Evolutionary conservation across 2,113 vertebrate species (phyloP).

Genomic region (Oryzias melastigma): DNA sequence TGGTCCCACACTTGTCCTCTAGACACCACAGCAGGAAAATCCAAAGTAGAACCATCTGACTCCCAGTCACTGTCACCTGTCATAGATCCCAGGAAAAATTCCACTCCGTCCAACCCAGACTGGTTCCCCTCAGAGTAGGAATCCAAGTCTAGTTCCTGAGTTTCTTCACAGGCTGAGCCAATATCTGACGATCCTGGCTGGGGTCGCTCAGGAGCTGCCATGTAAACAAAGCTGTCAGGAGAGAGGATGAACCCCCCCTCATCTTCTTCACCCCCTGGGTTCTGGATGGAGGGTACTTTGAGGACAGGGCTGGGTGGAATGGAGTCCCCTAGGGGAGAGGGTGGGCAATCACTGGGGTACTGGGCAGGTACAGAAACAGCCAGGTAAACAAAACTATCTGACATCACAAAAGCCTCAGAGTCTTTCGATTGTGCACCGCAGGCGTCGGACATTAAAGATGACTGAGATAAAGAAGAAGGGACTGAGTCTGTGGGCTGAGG

Average conservation of each 20-base stretch:
- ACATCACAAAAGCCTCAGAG: conserved; percentile 70
- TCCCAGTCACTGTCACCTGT: conserved; percentile 82
- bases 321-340: conserved; percentile 68
- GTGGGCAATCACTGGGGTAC: conserved; percentile 62
- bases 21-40: conserved; percentile 44
- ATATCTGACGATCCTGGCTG: conserved; percentile 56
- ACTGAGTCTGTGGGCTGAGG: conserved; percentile 20
- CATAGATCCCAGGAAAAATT: conserved; percentile 76
- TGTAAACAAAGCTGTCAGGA: conserved; percentile 80
- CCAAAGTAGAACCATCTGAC: conserved; percentile 69
- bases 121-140: conserved; percentile 76
- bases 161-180: conserved; percentile 68
- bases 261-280: conserved; percentile 68
- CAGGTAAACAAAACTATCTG: conserved; percentile 82
- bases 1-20: conserved; percentile 71
- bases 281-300: conserved; percentile 52
- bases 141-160: conserved; percentile 70
- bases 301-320: conserved; percentile 72
- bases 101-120: conserved; percentile 74
- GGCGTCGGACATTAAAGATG: conserved; percentile 22
- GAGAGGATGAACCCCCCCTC: conserved; percentile 60
- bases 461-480: conserved; percentile 32
- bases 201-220: conserved; percentile 78
- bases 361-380: conserved; percentile 75
- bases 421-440: conserved; percentile 55